Conservation (phyloP, 2,797 vertebrate genomes). For the Enteromius mattozi region DNA sequence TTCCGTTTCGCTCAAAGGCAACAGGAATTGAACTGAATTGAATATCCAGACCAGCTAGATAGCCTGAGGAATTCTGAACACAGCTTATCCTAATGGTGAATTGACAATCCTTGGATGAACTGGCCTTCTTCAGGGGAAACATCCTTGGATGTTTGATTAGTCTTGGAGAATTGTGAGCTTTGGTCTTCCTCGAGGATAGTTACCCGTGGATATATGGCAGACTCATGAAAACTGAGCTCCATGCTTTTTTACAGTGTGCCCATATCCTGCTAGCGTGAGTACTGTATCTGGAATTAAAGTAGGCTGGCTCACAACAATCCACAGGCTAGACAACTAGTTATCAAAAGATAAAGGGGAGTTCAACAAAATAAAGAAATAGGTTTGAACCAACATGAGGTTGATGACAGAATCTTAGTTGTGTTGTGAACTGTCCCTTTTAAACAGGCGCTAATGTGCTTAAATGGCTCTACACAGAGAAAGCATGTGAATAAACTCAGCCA, state of each 20-base stretch:
- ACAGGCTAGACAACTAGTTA: background rate
- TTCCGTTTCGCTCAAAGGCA: conserved; percentile 37
- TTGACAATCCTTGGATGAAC: conserved; percentile 47
- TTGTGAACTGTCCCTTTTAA: background rate
- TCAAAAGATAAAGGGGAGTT: background rate
- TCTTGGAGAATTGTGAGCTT: conserved; percentile 34
- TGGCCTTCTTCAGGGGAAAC: conserved; percentile 38
- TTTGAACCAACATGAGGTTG: background rate
- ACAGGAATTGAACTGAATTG: conserved; percentile 33
- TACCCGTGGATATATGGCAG: conserved; percentile 13
- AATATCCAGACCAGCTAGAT: conserved; percentile 36
- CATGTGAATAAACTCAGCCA: background rate
- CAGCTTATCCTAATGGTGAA: conserved; percentile 47
- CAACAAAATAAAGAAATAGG: background rate
- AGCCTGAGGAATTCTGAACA: conserved; percentile 35
- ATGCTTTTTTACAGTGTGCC: background rate
- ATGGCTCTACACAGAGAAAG: background rate
- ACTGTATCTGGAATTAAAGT: conserved; percentile 23
- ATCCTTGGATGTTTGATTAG: conserved; percentile 47
- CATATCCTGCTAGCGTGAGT: background rate
- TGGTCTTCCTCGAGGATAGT: conserved; percentile 32
- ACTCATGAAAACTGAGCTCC: conserved; percentile 20
- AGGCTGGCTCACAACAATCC: background rate
- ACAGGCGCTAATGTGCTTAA: background rate
- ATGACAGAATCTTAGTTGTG: background rate